These are phyloP conservation scores for Drosophila meridiana DNA, from an alignment of 2,888 invertebrate species.

Conservation along the genomic window DNA sequence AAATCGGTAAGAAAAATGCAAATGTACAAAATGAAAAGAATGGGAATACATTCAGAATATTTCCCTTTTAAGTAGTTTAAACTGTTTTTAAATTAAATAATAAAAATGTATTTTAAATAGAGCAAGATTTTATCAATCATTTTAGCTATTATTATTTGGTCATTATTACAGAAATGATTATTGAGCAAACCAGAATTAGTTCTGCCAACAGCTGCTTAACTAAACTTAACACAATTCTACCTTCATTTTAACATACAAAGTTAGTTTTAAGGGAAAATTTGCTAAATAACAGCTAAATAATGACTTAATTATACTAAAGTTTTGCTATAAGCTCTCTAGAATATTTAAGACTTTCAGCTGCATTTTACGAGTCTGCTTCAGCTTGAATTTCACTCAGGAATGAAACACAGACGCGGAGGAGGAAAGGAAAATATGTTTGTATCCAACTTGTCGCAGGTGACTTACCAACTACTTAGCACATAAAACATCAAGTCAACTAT, in stretches of 20 bases:
- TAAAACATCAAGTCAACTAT: constrained; percentile 74
- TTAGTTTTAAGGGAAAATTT: neutral
- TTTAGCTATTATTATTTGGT: too few relatives aligned
- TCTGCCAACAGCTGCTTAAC: neutral
- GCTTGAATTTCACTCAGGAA: constrained; percentile 14
- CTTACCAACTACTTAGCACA: constrained; percentile 80
- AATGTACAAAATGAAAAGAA: neutral
- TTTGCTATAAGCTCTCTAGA: neutral
- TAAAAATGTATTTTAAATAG: neutral
- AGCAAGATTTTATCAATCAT: too few relatives aligned
- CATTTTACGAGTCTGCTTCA: constrained; percentile 7
- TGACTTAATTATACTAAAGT: neutral
- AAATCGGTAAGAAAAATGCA: neutral
- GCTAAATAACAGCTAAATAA: neutral
- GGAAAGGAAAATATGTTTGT: constrained; percentile 58
- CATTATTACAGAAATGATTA: too few relatives aligned
- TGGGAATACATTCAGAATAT: neutral
- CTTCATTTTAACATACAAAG: neutral
- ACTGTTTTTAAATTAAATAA: neutral
- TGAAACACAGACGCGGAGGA: neutral
- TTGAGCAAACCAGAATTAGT: too few relatives aligned
- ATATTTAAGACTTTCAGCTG: neutral
- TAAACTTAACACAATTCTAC: neutral
- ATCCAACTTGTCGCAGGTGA: constrained; percentile 82
- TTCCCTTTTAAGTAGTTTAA: neutral